phyloP scores from a whole-genome alignment of 2,888 invertebrate genomes.

The Lepas anatifera region DNA sequence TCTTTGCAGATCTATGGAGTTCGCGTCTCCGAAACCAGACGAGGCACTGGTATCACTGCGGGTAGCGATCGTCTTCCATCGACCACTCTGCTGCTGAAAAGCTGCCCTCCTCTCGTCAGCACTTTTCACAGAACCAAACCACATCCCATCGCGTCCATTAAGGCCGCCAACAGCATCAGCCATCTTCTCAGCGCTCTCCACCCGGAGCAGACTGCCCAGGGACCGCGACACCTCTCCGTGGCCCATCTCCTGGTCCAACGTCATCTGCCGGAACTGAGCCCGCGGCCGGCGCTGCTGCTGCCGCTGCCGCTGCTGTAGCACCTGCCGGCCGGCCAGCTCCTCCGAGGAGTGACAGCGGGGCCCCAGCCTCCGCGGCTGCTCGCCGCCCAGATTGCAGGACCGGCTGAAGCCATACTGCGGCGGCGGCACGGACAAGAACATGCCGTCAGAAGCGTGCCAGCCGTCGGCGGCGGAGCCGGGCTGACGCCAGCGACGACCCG shows the following conservation, averaged over 20 bases:
- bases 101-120: neutral
- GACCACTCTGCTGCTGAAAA: neutral
- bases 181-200: too few relatives aligned
- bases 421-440: conserved; percentile 31
- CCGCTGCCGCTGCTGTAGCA: neutral
- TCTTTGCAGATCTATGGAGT: neutral
- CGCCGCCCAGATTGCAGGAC: conserved; percentile 25
- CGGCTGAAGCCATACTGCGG: conserved; percentile 47
- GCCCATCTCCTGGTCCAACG: neutral
- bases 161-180: neutral
- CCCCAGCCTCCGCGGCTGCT: neutral
- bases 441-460: neutral
- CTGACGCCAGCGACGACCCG: neutral
- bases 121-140: neutral
- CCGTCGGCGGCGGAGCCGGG: neutral
- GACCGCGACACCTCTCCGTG: neutral
- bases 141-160: neutral
- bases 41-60: neutral
- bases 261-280: neutral
- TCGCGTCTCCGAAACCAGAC: neutral
- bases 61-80: neutral
- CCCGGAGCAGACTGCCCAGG: neutral
- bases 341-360: neutral
- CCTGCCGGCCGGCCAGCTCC: neutral
- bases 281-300: neutral